Percentiles rank a stretch among this genome's conserved stretches.
Evolutionary conservation across 2,888 invertebrate species (phyloP).

Genomic region (Galeruca laticollis): DNA sequence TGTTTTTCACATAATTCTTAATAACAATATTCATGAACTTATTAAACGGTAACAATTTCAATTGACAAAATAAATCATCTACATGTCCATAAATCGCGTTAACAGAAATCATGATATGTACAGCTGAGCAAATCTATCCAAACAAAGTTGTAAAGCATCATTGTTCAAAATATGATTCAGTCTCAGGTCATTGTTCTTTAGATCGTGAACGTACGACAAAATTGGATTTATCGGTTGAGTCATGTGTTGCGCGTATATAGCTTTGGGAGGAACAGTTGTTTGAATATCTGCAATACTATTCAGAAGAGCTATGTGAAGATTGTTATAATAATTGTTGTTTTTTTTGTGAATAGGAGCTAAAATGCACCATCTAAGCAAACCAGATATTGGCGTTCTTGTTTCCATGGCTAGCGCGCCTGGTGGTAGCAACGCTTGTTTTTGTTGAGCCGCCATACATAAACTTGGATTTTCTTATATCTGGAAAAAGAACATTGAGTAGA

Average conservation of each 20-base stretch:
- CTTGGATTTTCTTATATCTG: conserved; percentile 74
- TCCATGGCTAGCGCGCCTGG: conserved; percentile 87
- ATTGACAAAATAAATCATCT: conserved; percentile 73
- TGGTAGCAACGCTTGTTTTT: conserved; percentile 76
- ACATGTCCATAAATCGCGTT: conserved; percentile 86
- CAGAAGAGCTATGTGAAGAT: conserved; percentile 76
- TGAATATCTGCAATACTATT: conserved; percentile 74
- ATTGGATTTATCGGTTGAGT: conserved; percentile 56
- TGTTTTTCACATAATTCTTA: conserved; percentile 68
- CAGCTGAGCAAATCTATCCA: conserved; percentile 87
- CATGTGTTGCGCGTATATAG: conserved; percentile 75
- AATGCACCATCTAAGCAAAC: conserved; percentile 83
- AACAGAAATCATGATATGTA: conserved; percentile 83
- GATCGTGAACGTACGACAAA: conserved; percentile 50
- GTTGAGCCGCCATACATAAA: conserved; percentile 77
- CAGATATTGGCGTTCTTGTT: conserved; percentile 83
- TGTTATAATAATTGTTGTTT: conserved; percentile 70
- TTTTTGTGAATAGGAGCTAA: conserved; percentile 73
- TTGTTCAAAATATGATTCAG: conserved; percentile 50
- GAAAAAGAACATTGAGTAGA: conserved; percentile 28
- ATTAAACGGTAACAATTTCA: conserved; percentile 76
- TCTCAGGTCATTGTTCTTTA: conserved; percentile 51
- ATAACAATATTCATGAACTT: conserved; percentile 75
- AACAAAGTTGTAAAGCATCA: conserved; percentile 69
- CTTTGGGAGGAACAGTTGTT: conserved; percentile 70